A percentile compares a stretch with the other conserved stretches of the same genome.
Conservation (phyloP, 2,797 vertebrate species). For the Rhinatrema bivittatum region DNA sequence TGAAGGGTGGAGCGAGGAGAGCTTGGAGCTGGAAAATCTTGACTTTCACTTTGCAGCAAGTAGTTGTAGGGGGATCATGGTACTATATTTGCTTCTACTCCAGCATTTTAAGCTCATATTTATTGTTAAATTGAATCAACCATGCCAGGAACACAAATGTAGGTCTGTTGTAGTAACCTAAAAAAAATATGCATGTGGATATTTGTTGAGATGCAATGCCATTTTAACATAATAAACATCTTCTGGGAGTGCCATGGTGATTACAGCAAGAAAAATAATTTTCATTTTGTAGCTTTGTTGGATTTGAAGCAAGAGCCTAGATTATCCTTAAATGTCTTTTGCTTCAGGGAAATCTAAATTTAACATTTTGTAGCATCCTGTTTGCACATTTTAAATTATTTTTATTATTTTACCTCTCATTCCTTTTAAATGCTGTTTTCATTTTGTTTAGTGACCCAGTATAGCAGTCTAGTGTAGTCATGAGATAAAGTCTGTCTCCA, state of each 20-base stretch:
- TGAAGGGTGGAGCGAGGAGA: too few species aligned
- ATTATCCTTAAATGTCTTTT: constrained; percentile 42
- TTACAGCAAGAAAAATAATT: constrained; percentile 49
- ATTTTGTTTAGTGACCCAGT: constrained; percentile 15
- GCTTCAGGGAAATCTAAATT: constrained; percentile 36
- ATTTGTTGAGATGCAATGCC: constrained; percentile 27
- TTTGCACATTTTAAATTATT: constrained; percentile 23
- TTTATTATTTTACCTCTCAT: constrained; percentile 15
- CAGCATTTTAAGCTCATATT: too few species aligned
- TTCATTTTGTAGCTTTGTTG: constrained; percentile 32
- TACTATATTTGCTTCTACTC: too few species aligned
- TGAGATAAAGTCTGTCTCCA: too few species aligned
- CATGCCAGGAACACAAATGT: too few species aligned
- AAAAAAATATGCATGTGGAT: constrained; percentile 23
- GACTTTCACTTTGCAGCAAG: too few species aligned
- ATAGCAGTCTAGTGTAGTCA: too few species aligned
- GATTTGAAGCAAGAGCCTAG: constrained; percentile 34
- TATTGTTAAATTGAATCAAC: too few species aligned
- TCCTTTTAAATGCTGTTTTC: constrained; percentile 3
- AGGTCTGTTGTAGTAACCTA: too few species aligned
- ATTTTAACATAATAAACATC: constrained; percentile 41
- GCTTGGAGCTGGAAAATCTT: too few species aligned
- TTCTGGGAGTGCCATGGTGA: constrained; percentile 36
- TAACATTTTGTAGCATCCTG: constrained; percentile 25
- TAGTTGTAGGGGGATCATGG: too few species aligned